Evolutionary conservation across 2,888 invertebrate genomes (phyloP), one percentile per base, ranked within the genome.

Genomic region (Malachius bipustulatus): DNA sequence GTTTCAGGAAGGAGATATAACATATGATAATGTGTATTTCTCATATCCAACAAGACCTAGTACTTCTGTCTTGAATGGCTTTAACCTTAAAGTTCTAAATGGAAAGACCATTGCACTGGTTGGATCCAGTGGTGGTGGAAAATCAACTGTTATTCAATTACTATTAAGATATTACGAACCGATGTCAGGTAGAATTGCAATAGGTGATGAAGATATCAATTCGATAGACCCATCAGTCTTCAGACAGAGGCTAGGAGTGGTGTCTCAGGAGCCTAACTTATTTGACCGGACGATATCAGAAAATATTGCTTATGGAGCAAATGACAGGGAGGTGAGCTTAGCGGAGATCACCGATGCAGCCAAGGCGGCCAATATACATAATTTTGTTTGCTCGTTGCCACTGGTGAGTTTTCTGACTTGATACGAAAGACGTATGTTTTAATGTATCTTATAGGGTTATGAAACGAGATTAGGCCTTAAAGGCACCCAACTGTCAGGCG

Each of bases 251-350:
- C 72, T 91, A 37, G 88, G 88, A 2, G 78, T 90, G 42, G 80
- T 91, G 2, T 83, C 85, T 3, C 91, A 93, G 61, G 90, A 91
- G 50, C 91, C 89, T 0, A 75, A 81, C 1, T 67, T 91, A 1
- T 91, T 91, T 61, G 84, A 87, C 56, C 70, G 82, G 32, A 81
- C 82, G n/a, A 85, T 93, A 36, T 71, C 69, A 1, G 83, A 90
- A 46, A 93, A 93, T 58, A 90, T 93, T 46, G 79, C 82, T 0
- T 91, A 91, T 52, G 91, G 91, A 3, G 83, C 85, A 54, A 85
- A 83, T 54, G 61, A 65, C 0, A 61, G 77, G 8, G 54, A 55
- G 2, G 73, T 80, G 1, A 52, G 65, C 3, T 72, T 73, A 60
- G 73, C 75, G 33, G 83, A 87, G 52, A 70, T 89, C 33, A 75